A percentile compares a stretch with the other conserved stretches of the same genome.
phyloP scores from a whole-genome alignment of 2,113 vertebrate species.

The Zapornia atra region DNA sequence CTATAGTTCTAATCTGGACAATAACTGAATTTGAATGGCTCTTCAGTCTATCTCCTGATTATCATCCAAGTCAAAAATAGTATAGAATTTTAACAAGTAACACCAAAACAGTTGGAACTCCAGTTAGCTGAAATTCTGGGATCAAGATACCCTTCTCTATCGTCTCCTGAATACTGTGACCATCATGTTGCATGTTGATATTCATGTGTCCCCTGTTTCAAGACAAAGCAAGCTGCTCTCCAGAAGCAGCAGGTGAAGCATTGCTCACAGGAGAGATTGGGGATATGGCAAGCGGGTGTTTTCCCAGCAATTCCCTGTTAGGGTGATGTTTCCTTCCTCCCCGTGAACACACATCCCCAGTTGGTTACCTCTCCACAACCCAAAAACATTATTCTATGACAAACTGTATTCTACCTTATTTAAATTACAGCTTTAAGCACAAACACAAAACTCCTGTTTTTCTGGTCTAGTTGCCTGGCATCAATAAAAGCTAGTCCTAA shows the following conservation, averaged over 20 bases:
- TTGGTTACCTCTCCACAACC: neutral
- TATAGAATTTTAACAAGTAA: neutral
- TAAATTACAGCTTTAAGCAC: neutral
- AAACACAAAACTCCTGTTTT: neutral
- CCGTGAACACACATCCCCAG: neutral
- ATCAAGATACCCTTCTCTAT: neutral
- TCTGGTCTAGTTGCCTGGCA: neutral
- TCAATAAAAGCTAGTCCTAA: neutral
- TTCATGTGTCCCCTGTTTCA: rapidly evolving
- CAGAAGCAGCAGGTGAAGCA: neutral
- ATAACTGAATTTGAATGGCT: neutral
- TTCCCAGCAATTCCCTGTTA: rapidly evolving
- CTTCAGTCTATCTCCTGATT: neutral
- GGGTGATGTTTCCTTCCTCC: neutral
- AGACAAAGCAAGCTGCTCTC: neutral
- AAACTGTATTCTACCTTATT: neutral
- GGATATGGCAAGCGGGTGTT: neutral
- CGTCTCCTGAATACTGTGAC: rapidly evolving
- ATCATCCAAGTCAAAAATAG: neutral
- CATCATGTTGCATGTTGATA: neutral
- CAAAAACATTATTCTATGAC: rapidly evolving
- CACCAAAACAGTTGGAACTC: neutral
- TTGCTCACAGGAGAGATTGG: neutral
- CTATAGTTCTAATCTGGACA: neutral
- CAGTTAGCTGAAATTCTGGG: neutral